Evolutionary conservation across 64 coral and sea anemone genomes (phyloP), one percentile per base, ranked within the genome.

Genomic region (Astreopora myriophthalma): DNA sequence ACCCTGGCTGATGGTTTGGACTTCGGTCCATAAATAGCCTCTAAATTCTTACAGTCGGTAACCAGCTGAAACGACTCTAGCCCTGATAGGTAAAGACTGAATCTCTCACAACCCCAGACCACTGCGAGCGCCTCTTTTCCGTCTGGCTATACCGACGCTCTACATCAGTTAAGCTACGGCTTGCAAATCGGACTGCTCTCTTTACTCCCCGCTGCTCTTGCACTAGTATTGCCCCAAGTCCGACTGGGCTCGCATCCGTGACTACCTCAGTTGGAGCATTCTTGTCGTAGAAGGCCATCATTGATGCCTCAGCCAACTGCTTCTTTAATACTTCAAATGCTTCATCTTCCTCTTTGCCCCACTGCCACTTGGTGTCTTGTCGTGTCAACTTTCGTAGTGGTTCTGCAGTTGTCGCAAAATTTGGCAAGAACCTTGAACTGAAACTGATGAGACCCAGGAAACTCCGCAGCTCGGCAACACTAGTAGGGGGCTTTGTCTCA

Each of bases 251-350:
- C 17, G 85, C 85, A 31, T 87, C 85, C 0, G 67, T 35, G 13
- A 71, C 58, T 10, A 87, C 34, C 25, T 34, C 23, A 0, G 85
- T 87, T 0, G 0, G 20, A 24, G 66, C 40, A 72, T 87, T 28
- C 24, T 26, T 72, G 31, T 87, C 66, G 14, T 29, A 87, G 67
- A 46, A 87, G 13, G 85, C 36, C 14, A 87, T 27, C 5, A 44
- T 23, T 48, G 32, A 12, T 42, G 85, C n/a, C 24, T 48, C n/a
- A 22, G 69, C 66, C 11, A 87, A 25, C 26, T 46, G 63, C n/a
- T 38, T 60, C 34, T 88, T 88, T 20, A 75, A 39, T 22, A 10
- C 27, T 10, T 88, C 48, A 61, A 88, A 88, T n/a, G 86, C 40
- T 32, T 38, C 27, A 8, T 88, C 9, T 33, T 88, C 34, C 24